Base-by-base conservation (phyloP, 1,140 invertebrate species). In the Procambarus clarkii region DNA sequence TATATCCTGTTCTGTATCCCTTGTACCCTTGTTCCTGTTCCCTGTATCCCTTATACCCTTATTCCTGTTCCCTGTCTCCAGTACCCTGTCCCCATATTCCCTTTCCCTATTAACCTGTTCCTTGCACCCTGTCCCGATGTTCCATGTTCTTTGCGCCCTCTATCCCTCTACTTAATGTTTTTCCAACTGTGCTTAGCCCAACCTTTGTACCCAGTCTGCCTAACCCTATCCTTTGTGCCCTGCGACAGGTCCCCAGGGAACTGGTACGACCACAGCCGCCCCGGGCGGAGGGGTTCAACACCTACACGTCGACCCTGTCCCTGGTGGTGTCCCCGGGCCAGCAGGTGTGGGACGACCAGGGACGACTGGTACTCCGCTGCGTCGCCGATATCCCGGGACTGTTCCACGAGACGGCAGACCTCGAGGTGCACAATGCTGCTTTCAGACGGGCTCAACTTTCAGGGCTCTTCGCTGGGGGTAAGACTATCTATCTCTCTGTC, bases 381-480 rank as follows among this genome's bases (percentile, higher is more conserved):
- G 34, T 45, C 21, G 86, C 86, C 44, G 77, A 69, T 8, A 81
- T 88, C 44, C 78, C 86, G 7, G 78, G 64, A n/a, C 60, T 88
- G 15, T 88, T 81, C 60, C 34, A 48, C 34, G 86, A 88, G 78
- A 21, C 77, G 18, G 58, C 78, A 4, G 58, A 60, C 13, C 58
- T 88, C 24, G 86, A 81, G 60, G 78, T 88, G 18, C 86, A 81
- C 64, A 88, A 88, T 45, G 74, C 86, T 8, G 86, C 60, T 21
- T 45, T 88, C 21, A 80, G 86, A 45, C 50, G 64, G 60, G 45
- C 79, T 34, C 76, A 81, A 77, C 86, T 81, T 15, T 80, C 86
- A 3, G 86, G 86, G 18, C 79, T 81, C 86, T 88, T 88, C 78
- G 78, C 86, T 15, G 77, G 34, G 45, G 86, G 86, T 88, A 64